These are phyloP conservation scores for Drosophila anomelani DNA, from an alignment of 2,888 invertebrate species.

Conservation along the genomic window DNA sequence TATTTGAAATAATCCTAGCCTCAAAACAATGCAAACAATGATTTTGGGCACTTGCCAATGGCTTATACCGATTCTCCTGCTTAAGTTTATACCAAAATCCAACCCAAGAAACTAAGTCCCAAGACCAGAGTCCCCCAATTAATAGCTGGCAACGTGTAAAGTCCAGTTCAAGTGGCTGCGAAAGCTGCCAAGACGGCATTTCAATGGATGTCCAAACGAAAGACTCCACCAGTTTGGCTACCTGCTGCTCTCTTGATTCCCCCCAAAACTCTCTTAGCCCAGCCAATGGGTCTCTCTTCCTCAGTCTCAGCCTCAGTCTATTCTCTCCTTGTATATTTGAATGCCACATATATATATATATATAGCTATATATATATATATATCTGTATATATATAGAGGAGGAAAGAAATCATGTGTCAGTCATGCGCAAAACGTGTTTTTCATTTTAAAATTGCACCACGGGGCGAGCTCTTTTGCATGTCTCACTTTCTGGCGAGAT, in stretches of 20 bases:
- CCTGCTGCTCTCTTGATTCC: slow-evolving; percentile 27
- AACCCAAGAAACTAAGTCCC: not conserved
- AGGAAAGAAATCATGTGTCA: slow-evolving; percentile 71
- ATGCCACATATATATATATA: not conserved
- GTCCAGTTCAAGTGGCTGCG: slow-evolving; percentile 24
- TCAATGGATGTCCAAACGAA: slow-evolving; percentile 36
- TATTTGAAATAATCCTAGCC: not conserved
- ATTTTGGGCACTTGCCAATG: slow-evolving; percentile 2
- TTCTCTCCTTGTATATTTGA: slow-evolving; percentile 31
- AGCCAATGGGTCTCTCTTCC: slow-evolving; percentile 4
- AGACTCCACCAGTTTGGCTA: slow-evolving; percentile 37
- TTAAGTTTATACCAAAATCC: not conserved
- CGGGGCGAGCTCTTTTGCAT: slow-evolving; percentile 70
- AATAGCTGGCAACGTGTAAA: slow-evolving; percentile 30
- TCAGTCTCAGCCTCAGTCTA: not conserved
- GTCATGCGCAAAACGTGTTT: slow-evolving; percentile 82
- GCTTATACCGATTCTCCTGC: slow-evolving; percentile 4
- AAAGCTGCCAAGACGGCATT: slow-evolving; percentile 25
- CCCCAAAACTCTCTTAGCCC: slow-evolving; percentile 12
- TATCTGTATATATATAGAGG: slow-evolving; percentile 15
- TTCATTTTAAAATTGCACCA: slow-evolving; percentile 77
- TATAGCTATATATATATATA: slow-evolving; percentile 18
- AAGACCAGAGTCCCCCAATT: slow-evolving; percentile 8
- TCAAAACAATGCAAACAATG: not conserved
- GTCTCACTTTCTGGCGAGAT: slow-evolving; percentile 72